Conservation (phyloP, 2,888 invertebrate genomes). For the Zeuzera pyrina region DNA sequence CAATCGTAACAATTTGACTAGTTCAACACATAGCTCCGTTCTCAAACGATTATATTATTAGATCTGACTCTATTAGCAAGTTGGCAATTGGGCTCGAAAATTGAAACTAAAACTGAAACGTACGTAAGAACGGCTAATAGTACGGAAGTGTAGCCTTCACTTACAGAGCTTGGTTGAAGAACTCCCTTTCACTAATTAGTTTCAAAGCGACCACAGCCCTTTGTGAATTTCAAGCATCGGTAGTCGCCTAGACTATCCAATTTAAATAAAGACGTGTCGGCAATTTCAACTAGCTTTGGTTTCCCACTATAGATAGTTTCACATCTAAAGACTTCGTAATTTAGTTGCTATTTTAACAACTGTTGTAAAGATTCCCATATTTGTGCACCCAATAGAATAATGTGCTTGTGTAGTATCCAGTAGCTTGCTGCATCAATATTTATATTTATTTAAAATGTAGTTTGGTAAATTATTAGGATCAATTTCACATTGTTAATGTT, state of each 20-base stretch:
- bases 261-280: slow-evolving; percentile 56
- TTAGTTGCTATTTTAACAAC: slow-evolving; percentile 50
- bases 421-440: slow-evolving; percentile 71
- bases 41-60: no score
- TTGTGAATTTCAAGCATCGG: slow-evolving; percentile 65
- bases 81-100: no score
- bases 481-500: slow-evolving; percentile 25
- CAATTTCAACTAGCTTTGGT: slow-evolving; percentile 43
- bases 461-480: slow-evolving; percentile 23
- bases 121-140: no score
- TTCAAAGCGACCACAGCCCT: slow-evolving; percentile 65
- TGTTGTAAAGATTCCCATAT: slow-evolving; percentile 30
- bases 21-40: no score
- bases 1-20: no score
- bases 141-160: slow-evolving; percentile 57
- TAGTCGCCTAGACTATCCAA: slow-evolving; percentile 48
- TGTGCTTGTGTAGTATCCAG: slow-evolving; percentile 64
- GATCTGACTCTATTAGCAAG: no score
- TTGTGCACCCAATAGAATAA: slow-evolving; percentile 39
- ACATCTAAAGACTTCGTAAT: slow-evolving; percentile 45
- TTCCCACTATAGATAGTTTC: slow-evolving; percentile 48
- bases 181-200: slow-evolving; percentile 62
- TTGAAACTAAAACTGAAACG: no score
- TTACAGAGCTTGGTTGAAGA: slow-evolving; percentile 46
- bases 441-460: slow-evolving; percentile 27